Base-by-base conservation (phyloP, 1,140 invertebrate species). In the Rhyzopertha dominica region DNA sequence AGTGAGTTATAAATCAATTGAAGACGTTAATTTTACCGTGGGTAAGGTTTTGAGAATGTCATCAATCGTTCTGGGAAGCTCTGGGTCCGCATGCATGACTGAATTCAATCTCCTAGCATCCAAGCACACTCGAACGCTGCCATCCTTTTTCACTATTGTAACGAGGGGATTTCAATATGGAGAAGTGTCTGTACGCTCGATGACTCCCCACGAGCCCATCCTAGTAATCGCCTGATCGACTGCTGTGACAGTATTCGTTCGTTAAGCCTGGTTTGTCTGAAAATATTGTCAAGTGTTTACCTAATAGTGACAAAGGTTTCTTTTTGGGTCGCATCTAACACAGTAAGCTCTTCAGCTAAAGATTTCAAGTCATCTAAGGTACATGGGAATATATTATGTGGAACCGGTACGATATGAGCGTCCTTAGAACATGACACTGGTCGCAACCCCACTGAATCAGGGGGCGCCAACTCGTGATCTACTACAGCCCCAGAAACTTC, bases 151-250 rank as follows among this genome's bases (percentile, higher is more conserved):
- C 23, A 18, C 23, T 8, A 12, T 37, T 17, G 19, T 20, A 12
- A 37, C 12, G n/a, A 37, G 8, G 8, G 19, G 19, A n/a, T n/a
- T n/a, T n/a, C n/a, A n/a, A n/a, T n/a, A n/a, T n/a, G n/a, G n/a
- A 19, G 34, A 20, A 14, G 14, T 37, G 18, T 8, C n/a, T 7
- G 34, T 12, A 17, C n/a, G 7, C 19, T 37, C 34, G 8, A 37
- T 37, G 18, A 37, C 34, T 20, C 19, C 19, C 34, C 34, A 37
- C 19, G n/a, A 7, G 12, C 13, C 34, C 34, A 37, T 37, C 13
- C 23, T 17, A 12, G 14, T 10, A 14, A 37, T 13, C 8, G 14
- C 8, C 23, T 8, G 8, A 8, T 36, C 23, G 12, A 36, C 34
- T 8, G 14, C 14, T 17, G 16, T 35, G 16, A 35, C 18, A 35